These are phyloP conservation scores for Zoanthus sociatus DNA, from an alignment of 92 coral and sea anemone species.

Conservation along the genomic window DNA sequence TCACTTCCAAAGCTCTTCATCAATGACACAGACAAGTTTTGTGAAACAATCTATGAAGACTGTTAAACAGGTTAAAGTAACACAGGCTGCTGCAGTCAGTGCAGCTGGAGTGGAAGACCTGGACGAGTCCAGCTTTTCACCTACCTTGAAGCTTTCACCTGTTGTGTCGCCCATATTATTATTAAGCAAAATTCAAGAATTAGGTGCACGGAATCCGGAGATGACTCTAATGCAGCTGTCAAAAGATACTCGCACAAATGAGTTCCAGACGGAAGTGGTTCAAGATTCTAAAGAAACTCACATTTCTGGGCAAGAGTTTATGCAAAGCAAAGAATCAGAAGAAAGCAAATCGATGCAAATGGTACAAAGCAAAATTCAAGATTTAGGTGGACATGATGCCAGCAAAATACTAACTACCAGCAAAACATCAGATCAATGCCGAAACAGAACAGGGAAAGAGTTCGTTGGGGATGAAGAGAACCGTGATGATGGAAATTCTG, in stretches of 20 bases:
- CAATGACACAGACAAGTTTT: conserved; percentile 28
- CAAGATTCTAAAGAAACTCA: neutral
- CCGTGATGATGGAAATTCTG: neutral
- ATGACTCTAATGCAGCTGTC: neutral
- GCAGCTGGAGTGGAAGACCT: conserved; percentile 28
- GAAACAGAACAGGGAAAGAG: neutral
- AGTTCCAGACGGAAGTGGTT: conserved; percentile 5
- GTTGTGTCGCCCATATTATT: neutral
- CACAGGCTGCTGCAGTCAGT: neutral
- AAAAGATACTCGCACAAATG: neutral
- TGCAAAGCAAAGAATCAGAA: neutral
- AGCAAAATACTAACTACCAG: neutral
- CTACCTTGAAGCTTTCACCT: neutral
- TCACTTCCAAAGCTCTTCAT: conserved; percentile 15
- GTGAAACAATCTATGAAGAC: neutral
- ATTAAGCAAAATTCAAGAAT: neutral
- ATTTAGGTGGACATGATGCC: neutral
- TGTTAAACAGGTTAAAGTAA: neutral
- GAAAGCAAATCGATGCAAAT: neutral
- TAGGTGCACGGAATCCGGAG: neutral
- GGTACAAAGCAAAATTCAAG: conserved; percentile 12
- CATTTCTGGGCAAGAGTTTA: neutral
- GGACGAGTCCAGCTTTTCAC: neutral
- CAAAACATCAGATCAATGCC: neutral
- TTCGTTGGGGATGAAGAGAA: neutral